Conservation (phyloP, 2,113 vertebrate genomes). For the Ageneiosus marmoratus region DNA sequence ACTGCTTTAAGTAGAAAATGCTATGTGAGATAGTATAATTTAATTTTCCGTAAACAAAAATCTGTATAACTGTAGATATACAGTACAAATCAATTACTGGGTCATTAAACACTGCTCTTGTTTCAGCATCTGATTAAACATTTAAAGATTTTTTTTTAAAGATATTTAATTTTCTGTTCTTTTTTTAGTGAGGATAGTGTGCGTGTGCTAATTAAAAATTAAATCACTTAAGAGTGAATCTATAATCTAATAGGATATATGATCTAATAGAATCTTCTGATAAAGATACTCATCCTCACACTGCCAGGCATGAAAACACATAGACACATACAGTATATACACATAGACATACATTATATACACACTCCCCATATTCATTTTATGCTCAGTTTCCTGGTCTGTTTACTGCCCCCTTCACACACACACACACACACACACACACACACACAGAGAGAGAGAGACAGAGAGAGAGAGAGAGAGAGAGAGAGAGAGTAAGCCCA, state of each 20-base stretch:
- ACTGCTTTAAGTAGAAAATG: not conserved
- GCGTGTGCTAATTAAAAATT: conserved; percentile 75
- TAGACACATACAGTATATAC: not conserved
- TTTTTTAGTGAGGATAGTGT: not conserved
- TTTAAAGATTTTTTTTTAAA: not conserved
- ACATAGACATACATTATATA: not conserved
- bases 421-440: not conserved
- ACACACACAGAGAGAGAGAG: not conserved
- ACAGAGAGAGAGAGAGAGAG: no score
- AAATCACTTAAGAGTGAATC: conserved; percentile 71
- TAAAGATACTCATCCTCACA: conserved; percentile 67
- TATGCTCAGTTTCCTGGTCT: not conserved
- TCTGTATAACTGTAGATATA: not conserved
- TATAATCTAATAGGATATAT: conserved; percentile 70
- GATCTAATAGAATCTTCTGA: conserved; percentile 75
- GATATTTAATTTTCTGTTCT: not conserved
- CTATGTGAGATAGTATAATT: not conserved
- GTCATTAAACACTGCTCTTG: not conserved
- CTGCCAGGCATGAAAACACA: conserved; percentile 58
- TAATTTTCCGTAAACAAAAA: not conserved
- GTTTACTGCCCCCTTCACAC: not conserved
- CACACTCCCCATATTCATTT: not conserved
- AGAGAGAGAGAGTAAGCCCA: no score
- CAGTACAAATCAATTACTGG: not conserved
- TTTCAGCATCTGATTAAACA: not conserved